Percentiles rank a stretch among this genome's conserved stretches.
Conservation (phyloP, 1,140 invertebrate species). For the Phymorhynchus buccinoides region DNA sequence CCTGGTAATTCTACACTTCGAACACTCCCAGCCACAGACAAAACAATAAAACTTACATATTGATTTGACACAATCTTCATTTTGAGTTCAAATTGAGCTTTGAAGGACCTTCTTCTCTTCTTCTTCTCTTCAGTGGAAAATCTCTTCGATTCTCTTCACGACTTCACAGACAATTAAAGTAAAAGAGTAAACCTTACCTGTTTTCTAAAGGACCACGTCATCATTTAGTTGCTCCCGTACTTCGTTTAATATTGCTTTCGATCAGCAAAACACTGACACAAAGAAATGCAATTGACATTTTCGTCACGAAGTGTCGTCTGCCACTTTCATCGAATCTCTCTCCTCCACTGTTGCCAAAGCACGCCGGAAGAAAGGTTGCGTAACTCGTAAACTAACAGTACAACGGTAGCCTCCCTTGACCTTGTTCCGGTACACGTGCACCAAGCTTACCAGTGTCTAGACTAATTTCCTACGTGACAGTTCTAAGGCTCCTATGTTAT, state of each 20-base stretch:
- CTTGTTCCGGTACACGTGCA: conserved; percentile 7
- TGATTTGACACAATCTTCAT: too few species aligned
- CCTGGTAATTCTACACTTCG: too few species aligned
- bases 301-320: background rate
- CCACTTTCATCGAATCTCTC: background rate
- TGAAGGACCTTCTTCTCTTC: too few species aligned
- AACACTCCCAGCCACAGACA: too few species aligned
- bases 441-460: too few species aligned
- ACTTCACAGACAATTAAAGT: too few species aligned
- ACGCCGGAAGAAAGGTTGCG: conserved; percentile 21
- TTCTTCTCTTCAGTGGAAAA: too few species aligned
- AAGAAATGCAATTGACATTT: background rate
- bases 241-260: background rate
- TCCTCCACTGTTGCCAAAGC: conserved; percentile 20
- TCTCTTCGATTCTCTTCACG: too few species aligned
- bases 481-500: too few species aligned
- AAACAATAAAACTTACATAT: too few species aligned
- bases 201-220: background rate
- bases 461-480: too few species aligned
- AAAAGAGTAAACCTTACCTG: background rate
- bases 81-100: too few species aligned
- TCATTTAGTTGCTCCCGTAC: background rate
- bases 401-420: background rate
- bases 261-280: background rate
- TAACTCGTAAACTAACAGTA: background rate